Percentiles rank a stretch among this genome's conserved stretches.
phyloP scores from a whole-genome alignment of 2,888 invertebrate genomes.

The Dryomyza anilis region DNA sequence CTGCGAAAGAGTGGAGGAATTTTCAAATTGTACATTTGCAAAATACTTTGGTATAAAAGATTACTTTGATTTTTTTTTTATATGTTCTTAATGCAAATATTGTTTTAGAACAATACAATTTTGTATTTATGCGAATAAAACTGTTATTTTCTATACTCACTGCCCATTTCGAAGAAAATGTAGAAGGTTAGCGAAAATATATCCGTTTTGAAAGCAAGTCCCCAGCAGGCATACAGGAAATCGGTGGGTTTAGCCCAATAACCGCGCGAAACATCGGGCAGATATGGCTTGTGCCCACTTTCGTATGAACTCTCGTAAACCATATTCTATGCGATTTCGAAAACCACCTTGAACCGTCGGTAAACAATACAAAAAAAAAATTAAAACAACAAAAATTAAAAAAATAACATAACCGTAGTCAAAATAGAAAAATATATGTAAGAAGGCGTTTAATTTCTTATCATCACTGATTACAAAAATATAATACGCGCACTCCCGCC shows the following conservation, averaged over 20 bases:
- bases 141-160: slow-evolving; percentile 41
- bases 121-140: background rate
- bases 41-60: background rate
- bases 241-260: slow-evolving; percentile 76
- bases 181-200: slow-evolving; percentile 63
- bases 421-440: background rate
- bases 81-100: background rate
- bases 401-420: too few relatives aligned
- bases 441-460: too few relatives aligned
- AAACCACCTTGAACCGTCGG: too few relatives aligned
- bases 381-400: too few relatives aligned
- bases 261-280: slow-evolving; percentile 62
- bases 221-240: slow-evolving; percentile 77
- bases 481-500: too few relatives aligned
- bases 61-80: background rate
- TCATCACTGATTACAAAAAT: too few relatives aligned
- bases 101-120: background rate
- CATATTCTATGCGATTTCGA: slow-evolving; percentile 31
- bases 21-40: too few relatives aligned
- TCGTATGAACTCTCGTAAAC: slow-evolving; percentile 53
- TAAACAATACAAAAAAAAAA: too few relatives aligned
- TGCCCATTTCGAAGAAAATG: slow-evolving; percentile 64
- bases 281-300: slow-evolving; percentile 45
- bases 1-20: too few relatives aligned
- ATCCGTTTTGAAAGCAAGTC: slow-evolving; percentile 80